Conservation (phyloP, 1,140 invertebrate species). For the Saccostrea cuccullata region DNA sequence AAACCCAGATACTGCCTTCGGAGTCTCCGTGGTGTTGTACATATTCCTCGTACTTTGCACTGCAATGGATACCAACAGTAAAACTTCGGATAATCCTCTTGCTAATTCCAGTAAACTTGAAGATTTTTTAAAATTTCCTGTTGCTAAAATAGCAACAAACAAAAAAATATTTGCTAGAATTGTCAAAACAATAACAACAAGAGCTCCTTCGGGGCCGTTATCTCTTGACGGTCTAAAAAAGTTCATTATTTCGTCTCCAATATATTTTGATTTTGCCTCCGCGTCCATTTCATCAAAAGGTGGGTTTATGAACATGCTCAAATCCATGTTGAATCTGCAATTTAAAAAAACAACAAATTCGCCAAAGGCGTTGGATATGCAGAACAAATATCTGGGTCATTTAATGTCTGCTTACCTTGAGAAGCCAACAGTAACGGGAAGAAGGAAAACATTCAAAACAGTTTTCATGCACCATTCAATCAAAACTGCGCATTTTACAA, state of each 20-base stretch:
- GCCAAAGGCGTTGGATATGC: neutral
- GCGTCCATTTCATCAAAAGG: neutral
- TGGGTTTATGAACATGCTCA: neutral
- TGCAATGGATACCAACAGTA: neutral
- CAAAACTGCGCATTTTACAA: too few species aligned
- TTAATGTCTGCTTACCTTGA: too few species aligned
- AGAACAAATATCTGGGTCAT: too few species aligned
- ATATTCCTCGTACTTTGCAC: neutral
- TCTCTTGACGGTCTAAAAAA: neutral
- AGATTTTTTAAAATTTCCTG: neutral
- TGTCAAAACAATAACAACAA: neutral
- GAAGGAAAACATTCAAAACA: too few species aligned
- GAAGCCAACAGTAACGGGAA: too few species aligned
- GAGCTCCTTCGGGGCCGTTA: neutral
- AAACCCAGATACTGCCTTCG: neutral
- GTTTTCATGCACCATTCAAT: too few species aligned
- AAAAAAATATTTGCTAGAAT: neutral
- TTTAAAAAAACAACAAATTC: neutral
- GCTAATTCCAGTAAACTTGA: neutral
- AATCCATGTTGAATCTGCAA: neutral
- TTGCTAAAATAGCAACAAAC: neutral
- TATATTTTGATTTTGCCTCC: neutral
- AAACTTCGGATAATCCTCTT: neutral
- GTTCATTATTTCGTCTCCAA: constrained; percentile 14
- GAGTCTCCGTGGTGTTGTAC: neutral